Conservation (phyloP, 2,113 vertebrate species). For the Herpailurus yagouaroundi region DNA sequence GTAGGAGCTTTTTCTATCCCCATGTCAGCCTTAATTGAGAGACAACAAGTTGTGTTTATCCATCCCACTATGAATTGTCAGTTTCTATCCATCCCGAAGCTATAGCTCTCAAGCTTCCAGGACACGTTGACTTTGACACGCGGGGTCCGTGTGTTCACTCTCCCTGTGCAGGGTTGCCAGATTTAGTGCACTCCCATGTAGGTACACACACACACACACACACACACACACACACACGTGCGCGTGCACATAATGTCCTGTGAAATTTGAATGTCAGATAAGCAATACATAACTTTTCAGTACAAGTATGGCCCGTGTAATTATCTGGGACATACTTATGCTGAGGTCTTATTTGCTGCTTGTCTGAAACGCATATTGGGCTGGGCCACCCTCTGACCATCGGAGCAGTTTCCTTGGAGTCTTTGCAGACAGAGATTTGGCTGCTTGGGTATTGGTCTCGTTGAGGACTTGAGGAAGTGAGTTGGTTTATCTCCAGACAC, state of each 20-base stretch:
- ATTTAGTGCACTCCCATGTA: rapidly evolving
- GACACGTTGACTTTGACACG: rapidly evolving
- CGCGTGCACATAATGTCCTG: background rate
- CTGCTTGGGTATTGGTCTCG: background rate
- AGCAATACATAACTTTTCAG: background rate
- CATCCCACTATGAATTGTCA: background rate
- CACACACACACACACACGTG: too few relatives aligned
- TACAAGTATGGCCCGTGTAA: background rate
- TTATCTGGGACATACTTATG: background rate
- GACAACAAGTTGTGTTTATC: background rate
- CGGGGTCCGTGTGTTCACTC: background rate
- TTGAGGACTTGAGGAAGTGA: background rate
- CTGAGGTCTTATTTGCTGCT: background rate
- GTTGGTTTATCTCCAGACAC: background rate
- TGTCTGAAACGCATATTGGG: background rate
- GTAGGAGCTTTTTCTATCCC: background rate
- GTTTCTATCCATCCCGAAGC: background rate
- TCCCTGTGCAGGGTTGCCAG: background rate
- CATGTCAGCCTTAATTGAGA: rapidly evolving
- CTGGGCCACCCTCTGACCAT: background rate
- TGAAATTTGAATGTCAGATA: background rate
- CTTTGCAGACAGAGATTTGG: background rate
- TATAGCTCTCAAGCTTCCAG: rapidly evolving
- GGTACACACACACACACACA: too few relatives aligned
- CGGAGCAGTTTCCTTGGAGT: background rate